Conservation (phyloP, 1,140 invertebrate species). For the Mactra quadrangularis region DNA sequence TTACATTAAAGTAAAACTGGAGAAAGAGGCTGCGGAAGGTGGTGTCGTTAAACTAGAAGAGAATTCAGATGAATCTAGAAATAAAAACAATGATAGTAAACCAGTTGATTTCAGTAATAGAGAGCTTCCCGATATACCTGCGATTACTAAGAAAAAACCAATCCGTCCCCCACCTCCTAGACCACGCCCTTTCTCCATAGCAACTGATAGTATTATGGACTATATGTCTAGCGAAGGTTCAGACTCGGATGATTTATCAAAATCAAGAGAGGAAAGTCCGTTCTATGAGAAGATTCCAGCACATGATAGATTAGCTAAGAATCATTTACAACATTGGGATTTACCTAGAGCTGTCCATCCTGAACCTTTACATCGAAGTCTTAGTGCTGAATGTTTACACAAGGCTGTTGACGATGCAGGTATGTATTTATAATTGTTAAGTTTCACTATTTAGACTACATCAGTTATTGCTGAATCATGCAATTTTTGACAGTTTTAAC, state of each 20-base stretch:
- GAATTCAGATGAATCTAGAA: conserved; percentile 31
- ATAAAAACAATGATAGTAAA: conserved; percentile 6
- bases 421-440: too few species aligned
- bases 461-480: too few species aligned
- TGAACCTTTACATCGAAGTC: conserved; percentile 62
- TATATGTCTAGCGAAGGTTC: conserved; percentile 44
- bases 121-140: conserved; percentile 31
- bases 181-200: conserved; percentile 62
- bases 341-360: conserved; percentile 46
- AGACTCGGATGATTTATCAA: conserved; percentile 14
- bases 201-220: conserved; percentile 52
- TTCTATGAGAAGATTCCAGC: conserved; percentile 40
- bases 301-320: conserved; percentile 30
- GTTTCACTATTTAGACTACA: too few species aligned
- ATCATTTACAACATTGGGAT: conserved; percentile 68
- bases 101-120: conserved; percentile 17
- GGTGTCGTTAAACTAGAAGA: conserved; percentile 37
- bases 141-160: conserved; percentile 49
- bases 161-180: conserved; percentile 65
- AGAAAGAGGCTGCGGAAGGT: conserved; percentile 17
- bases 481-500: too few species aligned
- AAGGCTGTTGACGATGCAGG: conserved; percentile 57
- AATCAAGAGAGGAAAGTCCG: conserved; percentile 23
- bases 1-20: conserved; percentile 61
- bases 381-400: conserved; percentile 66